Percentiles rank a stretch among this genome's conserved stretches.
phyloP scores from a whole-genome alignment of 2,888 invertebrate species.

The Mythimna loreyi region DNA sequence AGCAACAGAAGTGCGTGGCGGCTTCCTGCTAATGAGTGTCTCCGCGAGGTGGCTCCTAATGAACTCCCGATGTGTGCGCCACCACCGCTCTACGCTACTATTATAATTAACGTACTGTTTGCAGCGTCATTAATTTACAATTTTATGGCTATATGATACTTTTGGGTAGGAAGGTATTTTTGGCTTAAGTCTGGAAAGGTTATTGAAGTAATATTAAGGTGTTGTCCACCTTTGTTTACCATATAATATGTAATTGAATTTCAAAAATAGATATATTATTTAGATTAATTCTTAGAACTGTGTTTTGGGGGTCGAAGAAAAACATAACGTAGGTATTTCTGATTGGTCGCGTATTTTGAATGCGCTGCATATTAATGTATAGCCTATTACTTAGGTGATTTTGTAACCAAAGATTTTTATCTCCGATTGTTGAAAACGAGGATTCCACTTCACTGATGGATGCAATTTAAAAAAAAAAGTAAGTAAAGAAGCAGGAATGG shows the following conservation, averaged over 20 bases:
- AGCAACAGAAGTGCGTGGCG: conserved; percentile 61
- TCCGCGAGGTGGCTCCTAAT: conserved; percentile 60
- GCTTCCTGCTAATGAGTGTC: conserved; percentile 63
- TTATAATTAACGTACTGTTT: conserved; percentile 47
- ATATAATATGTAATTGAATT: not conserved
- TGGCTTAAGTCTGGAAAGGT: not conserved
- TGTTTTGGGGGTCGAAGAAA: too few species aligned
- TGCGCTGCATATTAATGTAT: too few species aligned
- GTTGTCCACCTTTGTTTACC: not conserved
- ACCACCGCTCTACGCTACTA: conserved; percentile 16
- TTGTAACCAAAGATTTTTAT: too few species aligned
- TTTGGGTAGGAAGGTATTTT: not conserved
- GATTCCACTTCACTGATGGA: too few species aligned
- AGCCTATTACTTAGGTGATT: too few species aligned
- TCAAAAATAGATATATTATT: not conserved
- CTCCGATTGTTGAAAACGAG: too few species aligned
- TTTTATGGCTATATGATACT: conserved; percentile 1
- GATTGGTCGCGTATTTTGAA: too few species aligned
- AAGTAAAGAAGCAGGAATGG: too few species aligned
- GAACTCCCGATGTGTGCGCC: conserved; percentile 60
- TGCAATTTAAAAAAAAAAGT: too few species aligned
- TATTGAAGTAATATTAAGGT: not conserved
- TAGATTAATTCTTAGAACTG: too few species aligned
- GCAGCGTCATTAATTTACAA: conserved; percentile 23
- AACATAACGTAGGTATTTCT: too few species aligned